These are phyloP conservation scores for Melanotaenia trifasciata DNA, from an alignment of 2,797 vertebrate genomes.

Conservation along the genomic window DNA sequence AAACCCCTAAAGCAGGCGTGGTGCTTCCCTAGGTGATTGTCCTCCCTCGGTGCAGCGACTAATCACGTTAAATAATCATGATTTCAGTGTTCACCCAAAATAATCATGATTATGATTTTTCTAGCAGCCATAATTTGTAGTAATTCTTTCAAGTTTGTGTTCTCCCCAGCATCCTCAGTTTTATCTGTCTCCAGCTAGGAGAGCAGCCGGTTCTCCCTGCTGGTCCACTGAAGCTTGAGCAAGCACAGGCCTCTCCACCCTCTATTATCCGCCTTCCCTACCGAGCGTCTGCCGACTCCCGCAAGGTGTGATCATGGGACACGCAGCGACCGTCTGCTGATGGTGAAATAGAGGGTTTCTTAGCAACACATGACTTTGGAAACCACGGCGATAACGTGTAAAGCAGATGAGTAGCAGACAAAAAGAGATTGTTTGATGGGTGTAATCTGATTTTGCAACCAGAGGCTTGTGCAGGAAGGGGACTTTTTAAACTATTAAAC, in stretches of 20 bases:
- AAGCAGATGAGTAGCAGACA: slow-evolving; percentile 71
- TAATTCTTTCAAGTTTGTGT: background rate
- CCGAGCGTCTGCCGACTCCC: background rate
- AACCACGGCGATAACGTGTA: slow-evolving; percentile 73
- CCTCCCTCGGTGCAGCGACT: too few species aligned
- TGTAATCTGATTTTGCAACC: slow-evolving; percentile 81
- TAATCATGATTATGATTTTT: too few species aligned
- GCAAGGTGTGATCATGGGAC: slow-evolving; percentile 71
- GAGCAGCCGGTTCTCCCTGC: background rate
- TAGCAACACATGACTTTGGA: slow-evolving; percentile 79
- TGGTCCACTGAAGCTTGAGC: slow-evolving; percentile 1
- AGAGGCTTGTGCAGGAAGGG: slow-evolving; percentile 64
- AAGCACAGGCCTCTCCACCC: slow-evolving; percentile 21
- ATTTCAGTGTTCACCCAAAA: background rate
- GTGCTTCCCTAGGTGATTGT: too few species aligned
- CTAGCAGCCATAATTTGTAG: too few species aligned
- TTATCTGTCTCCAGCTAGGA: background rate
- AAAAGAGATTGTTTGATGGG: slow-evolving; percentile 73
- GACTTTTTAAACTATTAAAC: slow-evolving; percentile 70
- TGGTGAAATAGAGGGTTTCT: slow-evolving; percentile 55
- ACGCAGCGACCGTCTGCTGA: slow-evolving; percentile 55
- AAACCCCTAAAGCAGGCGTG: too few species aligned
- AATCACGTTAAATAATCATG: too few species aligned
- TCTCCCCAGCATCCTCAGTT: background rate
- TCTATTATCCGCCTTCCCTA: background rate